phyloP scores from a whole-genome alignment of 1,140 invertebrate genomes.

The Ceratina australensis region DNA sequence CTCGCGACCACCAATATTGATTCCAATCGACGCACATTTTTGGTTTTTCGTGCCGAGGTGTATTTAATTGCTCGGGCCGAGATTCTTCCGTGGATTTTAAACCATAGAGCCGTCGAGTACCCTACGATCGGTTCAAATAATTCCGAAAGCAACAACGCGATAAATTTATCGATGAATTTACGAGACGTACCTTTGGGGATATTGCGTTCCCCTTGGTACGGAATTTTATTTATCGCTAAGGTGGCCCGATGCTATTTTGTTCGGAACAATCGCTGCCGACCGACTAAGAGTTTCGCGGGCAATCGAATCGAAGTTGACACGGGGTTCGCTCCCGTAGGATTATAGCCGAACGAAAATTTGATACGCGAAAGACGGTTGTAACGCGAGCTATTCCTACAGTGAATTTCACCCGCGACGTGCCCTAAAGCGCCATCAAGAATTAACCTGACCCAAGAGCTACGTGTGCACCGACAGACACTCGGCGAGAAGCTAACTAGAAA shows the following conservation, averaged over 20 bases:
- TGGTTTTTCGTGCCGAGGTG: neutral
- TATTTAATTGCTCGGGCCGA: constrained; percentile 14
- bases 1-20: neutral
- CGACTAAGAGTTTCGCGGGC: neutral
- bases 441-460: neutral
- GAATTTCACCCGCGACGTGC: too few relatives aligned
- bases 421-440: neutral
- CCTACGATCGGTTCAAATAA: too few relatives aligned
- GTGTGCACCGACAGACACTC: too few relatives aligned
- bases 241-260: neutral
- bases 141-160: too few relatives aligned
- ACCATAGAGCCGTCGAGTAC: too few relatives aligned
- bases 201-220: too few relatives aligned
- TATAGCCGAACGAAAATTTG: constrained; percentile 5
- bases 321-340: constrained; percentile 4
- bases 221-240: too few relatives aligned
- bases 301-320: constrained; percentile 10
- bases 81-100: constrained; percentile 5
- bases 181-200: too few relatives aligned
- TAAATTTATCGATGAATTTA: too few relatives aligned
- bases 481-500: too few relatives aligned
- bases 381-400: constrained; percentile 7
- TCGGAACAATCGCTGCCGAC: neutral
- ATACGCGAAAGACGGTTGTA: constrained; percentile 15
- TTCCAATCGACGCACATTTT: neutral